These are phyloP conservation scores for Holothuria scabra DNA, from an alignment of 53 echinoderm and acorn worm genomes.

Conservation along the genomic window DNA sequence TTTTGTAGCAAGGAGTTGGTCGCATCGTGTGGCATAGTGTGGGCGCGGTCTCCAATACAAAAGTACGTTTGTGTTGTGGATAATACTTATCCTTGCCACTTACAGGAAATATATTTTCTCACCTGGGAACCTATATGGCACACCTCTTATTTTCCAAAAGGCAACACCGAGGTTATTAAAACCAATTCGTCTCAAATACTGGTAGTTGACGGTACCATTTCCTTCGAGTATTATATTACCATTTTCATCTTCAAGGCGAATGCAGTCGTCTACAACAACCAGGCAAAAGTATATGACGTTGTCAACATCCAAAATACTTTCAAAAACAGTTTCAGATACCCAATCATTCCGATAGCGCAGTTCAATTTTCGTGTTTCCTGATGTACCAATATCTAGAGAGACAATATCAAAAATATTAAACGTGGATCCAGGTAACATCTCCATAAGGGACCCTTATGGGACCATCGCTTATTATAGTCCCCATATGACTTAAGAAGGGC, in stretches of 20 bases:
- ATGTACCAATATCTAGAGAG: not conserved
- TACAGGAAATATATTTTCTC: not conserved
- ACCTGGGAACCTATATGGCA: conserved; percentile 34
- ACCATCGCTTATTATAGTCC: too few species aligned
- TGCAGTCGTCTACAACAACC: conserved; percentile 5
- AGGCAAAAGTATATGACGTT: not conserved
- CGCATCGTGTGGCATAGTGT: too few species aligned
- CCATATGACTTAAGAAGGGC: too few species aligned
- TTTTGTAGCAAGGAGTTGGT: too few species aligned
- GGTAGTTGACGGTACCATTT: not conserved
- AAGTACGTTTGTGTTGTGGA: too few species aligned
- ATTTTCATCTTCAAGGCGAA: not conserved
- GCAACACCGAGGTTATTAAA: not conserved
- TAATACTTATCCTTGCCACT: too few species aligned
- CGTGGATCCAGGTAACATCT: too few species aligned
- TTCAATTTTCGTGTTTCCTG: conserved; percentile 1
- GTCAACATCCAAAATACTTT: not conserved
- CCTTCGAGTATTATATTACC: not conserved
- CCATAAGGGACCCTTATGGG: too few species aligned
- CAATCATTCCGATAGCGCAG: not conserved
- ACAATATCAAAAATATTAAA: too few species aligned
- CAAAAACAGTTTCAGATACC: not conserved
- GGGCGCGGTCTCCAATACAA: too few species aligned
- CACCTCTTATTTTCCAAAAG: conserved; percentile 2
- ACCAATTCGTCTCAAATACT: not conserved